Base-by-base conservation (phyloP, 92 coral and sea anemone genomes). In the Parazoanthus swiftii region DNA sequence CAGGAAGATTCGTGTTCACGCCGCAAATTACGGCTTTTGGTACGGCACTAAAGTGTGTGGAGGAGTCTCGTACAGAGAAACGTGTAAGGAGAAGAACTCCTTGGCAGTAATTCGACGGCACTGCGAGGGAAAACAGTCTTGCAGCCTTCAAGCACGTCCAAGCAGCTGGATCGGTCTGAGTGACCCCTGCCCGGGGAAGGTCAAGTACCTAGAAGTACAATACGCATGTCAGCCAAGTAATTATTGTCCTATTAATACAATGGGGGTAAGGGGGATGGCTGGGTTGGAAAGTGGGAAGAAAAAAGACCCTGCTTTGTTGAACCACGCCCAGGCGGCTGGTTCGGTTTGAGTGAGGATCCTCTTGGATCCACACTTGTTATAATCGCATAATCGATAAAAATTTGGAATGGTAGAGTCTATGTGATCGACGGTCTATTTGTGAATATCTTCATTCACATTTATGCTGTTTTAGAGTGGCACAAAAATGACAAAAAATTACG, bases 211-310 rank as follows among this genome's bases (percentile, higher is more conserved):
- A 26, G 79, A 84, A 50, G 87, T 84, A 54, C 79, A 84, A n/a
- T 84, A 84, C 43, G 87, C 87, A 11, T 84, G 87, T 50, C 23
- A 70, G 76, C 63, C 78, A 83, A 66, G 86, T 83, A 18, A 48
- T 39, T 13, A 63, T 21, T 7, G 15, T 63, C 5, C 9, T 63
- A 14, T 58, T 58, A 15, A 58, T 58, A 11, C 21, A 6, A 21
- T 58, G 66, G 21, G 66, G 33, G 33, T 29, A 29, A 29, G 33
- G 33, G 33, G 33, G 33, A 29, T 29, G 33, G 33, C 33, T 29
- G n/a, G 6, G 25, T 16, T 63, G 13, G 16, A 15, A 15, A 51
- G 15, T 9, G 58, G 58, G 16, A 29, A 51, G 58, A 51, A 51
- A 51, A 51, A 51, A 14, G 11, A 51, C 1, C 58, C 58, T 51